phyloP scores from a whole-genome alignment of 1,140 invertebrate genomes.

The Lepidostoma basale region DNA sequence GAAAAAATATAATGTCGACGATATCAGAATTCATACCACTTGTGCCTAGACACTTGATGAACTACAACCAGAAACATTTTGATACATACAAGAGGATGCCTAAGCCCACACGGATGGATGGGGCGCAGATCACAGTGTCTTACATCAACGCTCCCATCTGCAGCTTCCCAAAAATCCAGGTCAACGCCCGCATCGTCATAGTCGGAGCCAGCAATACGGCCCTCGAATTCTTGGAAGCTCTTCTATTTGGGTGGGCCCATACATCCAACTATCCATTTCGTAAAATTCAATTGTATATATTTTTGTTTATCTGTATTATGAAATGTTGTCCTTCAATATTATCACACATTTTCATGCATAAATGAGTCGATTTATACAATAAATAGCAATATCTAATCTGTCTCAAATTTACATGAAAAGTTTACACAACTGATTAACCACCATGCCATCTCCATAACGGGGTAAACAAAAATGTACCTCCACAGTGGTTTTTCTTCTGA shows the following conservation, averaged over 20 bases:
- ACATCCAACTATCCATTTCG: no score
- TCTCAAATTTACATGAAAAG: no score
- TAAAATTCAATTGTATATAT: no score
- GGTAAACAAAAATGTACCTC: no score
- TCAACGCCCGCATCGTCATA: slow-evolving; percentile 73
- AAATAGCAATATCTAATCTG: no score
- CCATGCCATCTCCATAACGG: no score
- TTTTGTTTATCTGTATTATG: no score
- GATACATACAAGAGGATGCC: slow-evolving; percentile 8
- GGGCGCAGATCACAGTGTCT: slow-evolving; percentile 54
- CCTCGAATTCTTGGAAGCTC: slow-evolving; percentile 69
- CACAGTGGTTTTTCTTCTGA: no score
- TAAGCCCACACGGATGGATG: background rate
- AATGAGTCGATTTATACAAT: no score
- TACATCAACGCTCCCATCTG: slow-evolving; percentile 55
- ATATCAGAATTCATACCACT: slow-evolving; percentile 52
- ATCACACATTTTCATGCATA: no score
- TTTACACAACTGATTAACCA: no score
- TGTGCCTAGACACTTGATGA: slow-evolving; percentile 48
- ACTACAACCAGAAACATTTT: slow-evolving; percentile 41
- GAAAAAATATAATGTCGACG: slow-evolving; percentile 48
- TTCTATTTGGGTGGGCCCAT: slow-evolving; percentile 66
- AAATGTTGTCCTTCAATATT: no score
- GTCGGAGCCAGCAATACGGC: slow-evolving; percentile 75
- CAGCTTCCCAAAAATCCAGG: slow-evolving; percentile 54